Base-by-base conservation (phyloP, 2,888 invertebrate species). In the Cylloceria caligata region DNA sequence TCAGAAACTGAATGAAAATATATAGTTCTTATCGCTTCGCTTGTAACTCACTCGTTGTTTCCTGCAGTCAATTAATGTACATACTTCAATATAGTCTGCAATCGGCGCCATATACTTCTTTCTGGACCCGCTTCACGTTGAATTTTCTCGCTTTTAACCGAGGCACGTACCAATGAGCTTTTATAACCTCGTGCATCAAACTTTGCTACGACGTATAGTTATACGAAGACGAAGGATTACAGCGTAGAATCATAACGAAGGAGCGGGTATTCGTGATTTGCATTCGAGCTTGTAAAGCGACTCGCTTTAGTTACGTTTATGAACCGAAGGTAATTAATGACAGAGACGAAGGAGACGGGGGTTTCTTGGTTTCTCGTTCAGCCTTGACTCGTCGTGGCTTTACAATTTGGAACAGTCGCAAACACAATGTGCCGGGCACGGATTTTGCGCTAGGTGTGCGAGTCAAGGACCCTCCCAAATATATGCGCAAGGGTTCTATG, bases 381-480 rank as follows among this genome's bases (percentile, higher is more conserved):
- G 27, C 27, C 27, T 13, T 24, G 13, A 52, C 55, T 27, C 55
- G 24, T 27, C 13, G 27, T 55, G 16, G 11, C 34, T 36, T 60
- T 60, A 34, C 34, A 60, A 60, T 34, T 34, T 16, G 60, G 36
- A 69, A 64, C 55, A 55, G 42, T 42, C 42, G 11, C 69, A 42
- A 42, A 42, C n/a, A 57, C 55, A 27, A 57, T 19, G 60, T 16
- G 55, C 30, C n/a, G 57, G 6, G 36, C 19, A 30, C n/a, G 36
- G 36, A 52, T 47, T 27, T 13, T 7, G 39, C 16, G 11, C 13
- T 24, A 36, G 42, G 36, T 6, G 45, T 42, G 57, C 57, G 71
- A 71, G 42, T 57, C 71, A 57, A 57, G 57, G n/a, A 57, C 42
- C 71, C 71, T 71, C 71, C 27, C 42, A 71, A 42, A 57, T 57